Conservation (phyloP, 2,797 vertebrate genomes). For the Halcyon smyrnensis region DNA sequence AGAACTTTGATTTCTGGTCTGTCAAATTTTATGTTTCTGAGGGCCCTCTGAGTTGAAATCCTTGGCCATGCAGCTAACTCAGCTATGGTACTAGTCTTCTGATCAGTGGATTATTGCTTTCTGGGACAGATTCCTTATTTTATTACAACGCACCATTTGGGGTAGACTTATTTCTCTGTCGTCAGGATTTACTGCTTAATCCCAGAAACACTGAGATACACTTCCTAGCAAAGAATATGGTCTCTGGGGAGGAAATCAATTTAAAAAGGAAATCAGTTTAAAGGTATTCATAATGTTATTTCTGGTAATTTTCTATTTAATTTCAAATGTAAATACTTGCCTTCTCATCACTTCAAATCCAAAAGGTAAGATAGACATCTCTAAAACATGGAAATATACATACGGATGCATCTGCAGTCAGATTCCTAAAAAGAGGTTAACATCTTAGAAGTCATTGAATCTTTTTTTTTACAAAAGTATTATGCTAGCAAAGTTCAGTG, state of each 20-base stretch:
- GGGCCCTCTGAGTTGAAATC: background rate
- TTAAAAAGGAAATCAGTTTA: slow-evolving; percentile 14
- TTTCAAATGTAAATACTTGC: slow-evolving; percentile 17
- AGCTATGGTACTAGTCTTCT: background rate
- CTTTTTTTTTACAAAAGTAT: background rate
- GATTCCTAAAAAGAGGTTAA: background rate
- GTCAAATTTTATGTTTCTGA: background rate
- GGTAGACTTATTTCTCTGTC: background rate
- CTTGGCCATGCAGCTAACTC: background rate
- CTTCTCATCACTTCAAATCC: background rate
- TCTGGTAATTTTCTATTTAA: slow-evolving; percentile 6
- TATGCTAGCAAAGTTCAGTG: background rate
- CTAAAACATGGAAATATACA: background rate
- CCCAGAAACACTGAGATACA: background rate
- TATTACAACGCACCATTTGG: background rate
- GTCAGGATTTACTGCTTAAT: slow-evolving; percentile 6
- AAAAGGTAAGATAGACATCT: background rate
- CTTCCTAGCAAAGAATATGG: background rate
- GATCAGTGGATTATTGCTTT: background rate
- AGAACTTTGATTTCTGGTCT: background rate
- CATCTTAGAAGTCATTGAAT: background rate
- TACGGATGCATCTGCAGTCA: background rate
- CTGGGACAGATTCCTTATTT: background rate
- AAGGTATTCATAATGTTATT: background rate
- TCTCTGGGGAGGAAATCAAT: background rate